Evolutionary conservation across 2,797 vertebrate genomes (phyloP), one percentile per base, ranked within the genome.

Genomic region (Gallinago stenura): DNA sequence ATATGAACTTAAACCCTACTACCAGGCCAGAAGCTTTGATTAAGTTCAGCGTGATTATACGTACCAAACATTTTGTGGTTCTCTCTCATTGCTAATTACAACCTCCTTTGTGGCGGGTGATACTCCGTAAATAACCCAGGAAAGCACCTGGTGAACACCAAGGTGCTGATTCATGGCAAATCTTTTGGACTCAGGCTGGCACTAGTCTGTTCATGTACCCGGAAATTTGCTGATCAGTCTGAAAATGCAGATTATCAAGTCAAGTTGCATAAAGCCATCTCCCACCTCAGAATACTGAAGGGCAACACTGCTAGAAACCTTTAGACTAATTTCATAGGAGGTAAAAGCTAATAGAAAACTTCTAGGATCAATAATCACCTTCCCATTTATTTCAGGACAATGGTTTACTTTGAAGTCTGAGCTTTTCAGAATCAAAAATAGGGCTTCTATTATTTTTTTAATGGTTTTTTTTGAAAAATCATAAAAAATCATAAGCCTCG

Each of bases 101-200:
- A 58, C 83, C 91, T 71, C 78, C 54, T 97, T 12, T 94, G 95
- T 2, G 90, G 94, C 0, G 53, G 87, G 75, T 45, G 93, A 77
- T 95, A 30, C 91, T 93, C 93, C 2, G 26, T 97, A 95, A 97
- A 93, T 96, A 96, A 94, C 86, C 2, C 83, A 94, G 94, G 91
- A 93, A 95, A 96, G 77, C 96, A 97, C 95, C 96, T 96, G 94
- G 90, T 95, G 92, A 95, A 0, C 90, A 87, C 62, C 86, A 64
- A 87, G 75, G 81, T 95, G 96, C 96, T 97, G 96, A 97, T 96
- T 97, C 96, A 97, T 96, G 95, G 95, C 92, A 97, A 94, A 97
- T 95, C 90, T 94, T 85, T 45, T 73, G 93, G 93, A 3, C 80
- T 95, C 95, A 89, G 93, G 81, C 86, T 94, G 96, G 88, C 90